phyloP scores from a whole-genome alignment of 2,113 vertebrate species.

The Crypturellus undulatus region DNA sequence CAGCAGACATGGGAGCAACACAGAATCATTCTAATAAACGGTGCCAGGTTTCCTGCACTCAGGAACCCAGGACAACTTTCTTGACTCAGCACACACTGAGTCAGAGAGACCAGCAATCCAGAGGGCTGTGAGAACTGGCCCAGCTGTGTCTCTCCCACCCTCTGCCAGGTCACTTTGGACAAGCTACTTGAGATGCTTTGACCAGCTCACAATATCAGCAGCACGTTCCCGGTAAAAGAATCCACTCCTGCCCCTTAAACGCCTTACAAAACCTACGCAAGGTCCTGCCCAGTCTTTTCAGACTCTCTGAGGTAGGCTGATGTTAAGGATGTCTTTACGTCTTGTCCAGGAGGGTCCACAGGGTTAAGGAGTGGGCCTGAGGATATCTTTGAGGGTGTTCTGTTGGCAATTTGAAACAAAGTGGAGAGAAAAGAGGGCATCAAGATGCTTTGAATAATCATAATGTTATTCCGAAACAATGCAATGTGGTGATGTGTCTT shows the following conservation, averaged over 20 bases:
- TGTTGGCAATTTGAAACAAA: neutral
- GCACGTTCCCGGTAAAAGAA: neutral
- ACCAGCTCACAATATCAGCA: neutral
- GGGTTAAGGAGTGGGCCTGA: neutral
- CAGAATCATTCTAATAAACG: neutral
- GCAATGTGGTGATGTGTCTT: neutral
- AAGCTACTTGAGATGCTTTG: neutral
- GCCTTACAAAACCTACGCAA: neutral
- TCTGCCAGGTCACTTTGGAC: neutral
- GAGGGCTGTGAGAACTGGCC: neutral
- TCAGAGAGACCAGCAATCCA: neutral
- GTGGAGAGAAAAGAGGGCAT: neutral
- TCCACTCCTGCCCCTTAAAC: neutral
- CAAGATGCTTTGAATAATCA: neutral
- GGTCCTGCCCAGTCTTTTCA: neutral
- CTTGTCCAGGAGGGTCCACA: neutral
- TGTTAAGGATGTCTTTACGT: rapidly evolving
- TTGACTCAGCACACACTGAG: rapidly evolving
- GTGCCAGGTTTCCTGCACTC: neutral
- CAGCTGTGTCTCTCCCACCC: neutral
- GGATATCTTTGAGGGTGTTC: neutral
- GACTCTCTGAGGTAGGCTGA: neutral
- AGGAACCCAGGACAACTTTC: neutral
- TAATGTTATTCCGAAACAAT: neutral
- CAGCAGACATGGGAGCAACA: neutral